A percentile compares a stretch with the other conserved stretches of the same genome.
Conservation (phyloP, 2,888 invertebrate genomes). For the Synanthedon formicaeformis region DNA sequence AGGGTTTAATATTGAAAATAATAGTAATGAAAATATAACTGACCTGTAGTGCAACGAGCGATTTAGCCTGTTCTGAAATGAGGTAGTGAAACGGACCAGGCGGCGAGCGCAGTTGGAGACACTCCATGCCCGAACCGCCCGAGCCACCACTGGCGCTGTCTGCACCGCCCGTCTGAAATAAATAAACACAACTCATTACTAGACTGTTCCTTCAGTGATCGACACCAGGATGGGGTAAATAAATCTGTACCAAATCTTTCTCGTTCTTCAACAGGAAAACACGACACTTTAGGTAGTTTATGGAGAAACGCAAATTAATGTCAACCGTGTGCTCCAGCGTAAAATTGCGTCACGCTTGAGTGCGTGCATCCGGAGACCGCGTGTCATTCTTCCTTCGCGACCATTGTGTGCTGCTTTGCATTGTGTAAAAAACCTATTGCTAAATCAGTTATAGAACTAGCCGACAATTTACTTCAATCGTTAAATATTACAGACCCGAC, state of each 20-base stretch:
- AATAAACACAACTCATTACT: not conserved
- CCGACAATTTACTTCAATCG: conserved; percentile 9
- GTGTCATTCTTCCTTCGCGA: conserved; percentile 32
- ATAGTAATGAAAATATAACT: conserved; percentile 7
- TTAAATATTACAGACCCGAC: conserved; percentile 7
- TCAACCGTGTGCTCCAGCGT: conserved; percentile 38
- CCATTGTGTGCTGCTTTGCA: conserved; percentile 25
- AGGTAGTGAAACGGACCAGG: conserved; percentile 84
- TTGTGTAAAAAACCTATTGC: conserved; percentile 10
- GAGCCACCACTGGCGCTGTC: conserved; percentile 70
- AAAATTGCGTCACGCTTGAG: conserved; percentile 45
- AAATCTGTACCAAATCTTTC: no score
- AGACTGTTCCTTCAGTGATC: no score
- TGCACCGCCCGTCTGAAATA: conserved; percentile 63
- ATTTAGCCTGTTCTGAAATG: conserved; percentile 91
- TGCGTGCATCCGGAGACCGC: conserved; percentile 32
- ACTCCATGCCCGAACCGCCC: conserved; percentile 81
- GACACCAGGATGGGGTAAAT: no score
- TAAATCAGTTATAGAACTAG: conserved; percentile 6
- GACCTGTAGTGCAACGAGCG: conserved; percentile 83
- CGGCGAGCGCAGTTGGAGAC: conserved; percentile 79
- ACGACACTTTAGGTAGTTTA: no score
- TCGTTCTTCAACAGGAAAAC: no score
- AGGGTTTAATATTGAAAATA: no score
- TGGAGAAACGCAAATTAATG: conserved; percentile 12